Evolutionary conservation across 1,140 invertebrate species (phyloP).

Genomic region (Babylonia areolata): DNA sequence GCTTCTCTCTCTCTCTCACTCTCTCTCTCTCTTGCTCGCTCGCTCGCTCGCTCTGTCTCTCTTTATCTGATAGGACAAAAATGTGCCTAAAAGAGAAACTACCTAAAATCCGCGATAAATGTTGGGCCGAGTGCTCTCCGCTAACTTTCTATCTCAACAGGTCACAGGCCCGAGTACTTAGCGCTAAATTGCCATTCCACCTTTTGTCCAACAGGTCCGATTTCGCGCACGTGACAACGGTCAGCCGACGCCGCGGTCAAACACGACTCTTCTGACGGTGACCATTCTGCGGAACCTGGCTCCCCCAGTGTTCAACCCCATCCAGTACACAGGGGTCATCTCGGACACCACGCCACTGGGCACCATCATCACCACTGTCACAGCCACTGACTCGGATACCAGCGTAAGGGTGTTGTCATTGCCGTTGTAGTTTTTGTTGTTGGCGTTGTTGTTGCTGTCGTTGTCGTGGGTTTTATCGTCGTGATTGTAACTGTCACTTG

Average conservation of each 20-base stretch:
- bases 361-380: constrained; percentile 77
- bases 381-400: constrained; percentile 76
- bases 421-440: no score
- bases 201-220: constrained; percentile 35
- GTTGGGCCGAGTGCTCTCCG: no score
- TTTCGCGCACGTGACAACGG: constrained; percentile 62
- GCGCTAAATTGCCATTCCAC: no score
- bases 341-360: constrained; percentile 80
- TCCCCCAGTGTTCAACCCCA: constrained; percentile 48
- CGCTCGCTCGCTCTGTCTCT: background rate
- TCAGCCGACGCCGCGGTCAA: constrained; percentile 80
- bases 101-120: no score
- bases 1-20: background rate
- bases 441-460: no score
- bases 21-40: background rate
- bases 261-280: constrained; percentile 88
- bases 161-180: no score
- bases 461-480: no score
- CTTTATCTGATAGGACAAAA: background rate
- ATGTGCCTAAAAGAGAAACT: no score
- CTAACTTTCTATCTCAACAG: no score
- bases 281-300: constrained; percentile 80
- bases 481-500: no score
- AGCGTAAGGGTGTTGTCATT: constrained; percentile 40
- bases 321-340: constrained; percentile 47